A percentile compares a stretch with the other conserved stretches of the same genome.
Conservation (phyloP, 2,888 invertebrate genomes). For the Bimastos eiseni region DNA sequence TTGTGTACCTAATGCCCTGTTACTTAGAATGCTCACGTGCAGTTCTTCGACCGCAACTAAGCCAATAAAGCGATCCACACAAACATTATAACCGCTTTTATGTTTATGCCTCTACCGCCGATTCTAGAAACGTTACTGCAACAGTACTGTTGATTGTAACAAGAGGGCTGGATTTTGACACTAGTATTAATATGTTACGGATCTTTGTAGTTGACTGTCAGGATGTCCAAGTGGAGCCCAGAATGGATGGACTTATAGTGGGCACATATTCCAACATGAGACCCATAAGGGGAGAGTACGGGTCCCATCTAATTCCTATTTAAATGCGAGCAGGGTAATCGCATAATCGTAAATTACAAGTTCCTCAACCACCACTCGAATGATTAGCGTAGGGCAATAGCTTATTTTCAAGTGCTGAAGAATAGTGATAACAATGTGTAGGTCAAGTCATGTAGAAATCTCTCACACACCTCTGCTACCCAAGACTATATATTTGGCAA, state of each 20-base stretch:
- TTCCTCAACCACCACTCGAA: too few species aligned
- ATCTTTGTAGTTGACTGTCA: too few species aligned
- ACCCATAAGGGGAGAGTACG: too few species aligned
- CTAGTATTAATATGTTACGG: not conserved
- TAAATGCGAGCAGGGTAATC: too few species aligned
- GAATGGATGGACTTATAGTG: too few species aligned
- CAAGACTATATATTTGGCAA: not conserved
- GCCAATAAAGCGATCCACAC: not conserved
- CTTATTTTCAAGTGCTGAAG: too few species aligned
- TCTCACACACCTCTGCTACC: not conserved
- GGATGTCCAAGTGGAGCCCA: too few species aligned
- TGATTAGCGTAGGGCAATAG: too few species aligned
- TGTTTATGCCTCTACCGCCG: not conserved
- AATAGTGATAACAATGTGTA: too few species aligned
- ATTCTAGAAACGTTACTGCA: not conserved
- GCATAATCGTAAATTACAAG: too few species aligned
- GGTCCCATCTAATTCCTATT: too few species aligned
- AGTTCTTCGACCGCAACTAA: not conserved
- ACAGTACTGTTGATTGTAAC: not conserved
- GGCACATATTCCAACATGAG: too few species aligned
- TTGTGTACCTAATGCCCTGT: conserved; percentile 13
- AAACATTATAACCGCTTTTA: not conserved
- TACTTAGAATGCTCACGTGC: not conserved
- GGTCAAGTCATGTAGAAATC: not conserved
- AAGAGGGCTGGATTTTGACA: not conserved